Conservation (phyloP, 2,113 vertebrate species). For the Asarcornis scutulata region DNA sequence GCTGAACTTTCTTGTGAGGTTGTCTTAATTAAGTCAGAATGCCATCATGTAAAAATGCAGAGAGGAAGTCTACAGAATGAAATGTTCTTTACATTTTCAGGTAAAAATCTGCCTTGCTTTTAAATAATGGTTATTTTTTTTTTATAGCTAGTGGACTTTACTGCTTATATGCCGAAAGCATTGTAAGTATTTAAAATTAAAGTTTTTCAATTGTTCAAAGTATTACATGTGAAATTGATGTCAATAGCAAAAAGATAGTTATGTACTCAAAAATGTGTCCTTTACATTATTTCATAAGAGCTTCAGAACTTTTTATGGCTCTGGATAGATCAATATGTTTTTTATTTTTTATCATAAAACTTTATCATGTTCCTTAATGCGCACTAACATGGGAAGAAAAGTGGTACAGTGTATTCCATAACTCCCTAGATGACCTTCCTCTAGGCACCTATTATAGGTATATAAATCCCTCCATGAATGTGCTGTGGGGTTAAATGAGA, state of each 20-base stretch:
- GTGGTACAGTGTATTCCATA: background rate
- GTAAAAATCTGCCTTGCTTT: slow-evolving; percentile 28
- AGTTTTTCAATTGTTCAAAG: background rate
- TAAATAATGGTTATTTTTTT: background rate
- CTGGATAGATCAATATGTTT: background rate
- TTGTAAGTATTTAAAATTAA: background rate
- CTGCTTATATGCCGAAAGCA: background rate
- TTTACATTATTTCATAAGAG: background rate
- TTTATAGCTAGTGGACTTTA: background rate
- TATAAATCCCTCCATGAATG: background rate
- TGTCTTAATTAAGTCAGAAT: slow-evolving; percentile 61
- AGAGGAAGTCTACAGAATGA: slow-evolving; percentile 69
- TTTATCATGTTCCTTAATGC: background rate
- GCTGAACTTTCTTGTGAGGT: slow-evolving; percentile 59
- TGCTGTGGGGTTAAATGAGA: background rate
- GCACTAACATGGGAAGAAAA: background rate
- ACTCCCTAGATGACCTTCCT: background rate
- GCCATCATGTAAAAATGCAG: slow-evolving; percentile 72
- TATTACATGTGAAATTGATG: background rate
- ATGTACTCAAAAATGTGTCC: background rate
- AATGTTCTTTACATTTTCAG: slow-evolving; percentile 72
- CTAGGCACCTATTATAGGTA: background rate
- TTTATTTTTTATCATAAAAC: background rate
- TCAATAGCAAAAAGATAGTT: background rate
- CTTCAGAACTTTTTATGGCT: background rate